Percentiles rank a stretch among this genome's conserved stretches.
Conservation (phyloP, 2,888 invertebrate genomes). For the Drosophila sordidula region DNA sequence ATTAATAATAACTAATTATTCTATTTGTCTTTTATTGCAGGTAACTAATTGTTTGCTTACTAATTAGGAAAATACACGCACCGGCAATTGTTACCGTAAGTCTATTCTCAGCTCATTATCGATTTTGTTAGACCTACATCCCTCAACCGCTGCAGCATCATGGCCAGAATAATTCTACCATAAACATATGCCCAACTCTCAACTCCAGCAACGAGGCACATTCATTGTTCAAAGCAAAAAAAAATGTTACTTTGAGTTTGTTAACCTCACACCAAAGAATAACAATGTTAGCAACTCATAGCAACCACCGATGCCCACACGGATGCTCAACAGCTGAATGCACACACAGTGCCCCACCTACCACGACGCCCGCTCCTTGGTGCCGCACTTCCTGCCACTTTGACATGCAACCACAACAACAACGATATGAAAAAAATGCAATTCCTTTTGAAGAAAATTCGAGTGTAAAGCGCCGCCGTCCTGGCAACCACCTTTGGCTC, state of each 20-base stretch:
- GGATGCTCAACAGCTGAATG: constrained; percentile 60
- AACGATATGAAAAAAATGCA: constrained; percentile 45
- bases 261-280: constrained; percentile 34
- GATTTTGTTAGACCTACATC: constrained; percentile 44
- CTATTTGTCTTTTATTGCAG: constrained; percentile 51
- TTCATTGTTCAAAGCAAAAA: constrained; percentile 8
- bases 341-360: constrained; percentile 31
- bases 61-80: constrained; percentile 5
- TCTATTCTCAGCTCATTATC: constrained; percentile 33
- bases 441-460: constrained; percentile 63
- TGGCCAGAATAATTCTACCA: constrained; percentile 10
- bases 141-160: constrained; percentile 31
- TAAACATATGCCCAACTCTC: constrained; percentile 45
- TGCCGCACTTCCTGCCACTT: constrained; percentile 33
- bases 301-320: constrained; percentile 38
- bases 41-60: constrained; percentile 46
- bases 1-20: background rate
- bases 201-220: constrained; percentile 13
- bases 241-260: constrained; percentile 58
- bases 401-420: constrained; percentile 59
- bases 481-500: constrained; percentile 64
- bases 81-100: constrained; percentile 30
- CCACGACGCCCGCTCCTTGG: background rate
- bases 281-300: constrained; percentile 40
- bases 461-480: constrained; percentile 42